Evolutionary conservation across 2,888 invertebrate genomes (phyloP), one percentile per base, ranked within the genome.

Genomic region (Drosophila algonquin): DNA sequence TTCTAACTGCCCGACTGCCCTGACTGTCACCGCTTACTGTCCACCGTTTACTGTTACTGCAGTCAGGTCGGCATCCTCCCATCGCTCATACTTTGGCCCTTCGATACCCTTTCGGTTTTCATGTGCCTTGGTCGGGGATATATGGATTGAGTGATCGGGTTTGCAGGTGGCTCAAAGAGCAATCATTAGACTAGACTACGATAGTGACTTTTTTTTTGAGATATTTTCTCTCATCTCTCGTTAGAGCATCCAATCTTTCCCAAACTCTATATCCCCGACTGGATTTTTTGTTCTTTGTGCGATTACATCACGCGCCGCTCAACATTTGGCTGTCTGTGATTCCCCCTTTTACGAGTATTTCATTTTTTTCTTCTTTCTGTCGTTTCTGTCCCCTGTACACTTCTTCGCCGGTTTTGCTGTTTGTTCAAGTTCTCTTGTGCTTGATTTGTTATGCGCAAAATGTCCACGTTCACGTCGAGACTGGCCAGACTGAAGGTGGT

Each of bases 401-500:
- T 35, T n/a, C 40, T 40, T 40, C 14, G 40, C 59, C 44, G 24
- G 30, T 14, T 16, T n/a, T 12, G 44, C 32, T 67, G 62, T 60
- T 60, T 73, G 73, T 53, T 51, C 57, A 56, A 64, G 63, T 55
- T 67, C 68, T 74, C 62, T 82, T 81, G 77, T 71, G 80, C 89
- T 81, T 89, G 90, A 89, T 90, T 90, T 89, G 89, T 89, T 90
- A 90, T 89, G 90, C 89, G 89, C 78, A 89, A 83, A 89, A 89
- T 89, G 87, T 89, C 75, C 86, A 85, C 89, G 82, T 69, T 52
- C 30, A 52, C 71, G 86, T 80, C 89, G 85, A 87, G 85, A 89
- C 89, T 70, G 79, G 12, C 32, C 30, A 30, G 30, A 16, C 58
- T 21, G 32, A 10, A 7, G 48, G 71, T 44, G 50, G 30, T 1